Evolutionary conservation across 2,888 invertebrate species (phyloP).

Genomic region (Leptinotarsa haldemani): DNA sequence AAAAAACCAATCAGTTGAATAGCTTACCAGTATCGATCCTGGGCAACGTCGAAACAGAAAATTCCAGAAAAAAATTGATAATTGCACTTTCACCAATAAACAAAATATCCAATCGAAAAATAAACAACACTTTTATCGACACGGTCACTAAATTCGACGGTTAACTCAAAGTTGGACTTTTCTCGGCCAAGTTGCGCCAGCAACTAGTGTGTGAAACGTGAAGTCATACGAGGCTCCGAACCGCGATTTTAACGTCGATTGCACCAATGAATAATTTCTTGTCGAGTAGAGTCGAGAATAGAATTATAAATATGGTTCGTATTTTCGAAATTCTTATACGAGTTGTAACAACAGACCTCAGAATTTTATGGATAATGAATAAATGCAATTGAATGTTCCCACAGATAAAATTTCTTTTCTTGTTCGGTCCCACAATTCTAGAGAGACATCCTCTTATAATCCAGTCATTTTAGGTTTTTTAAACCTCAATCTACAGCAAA

Average conservation of each 20-base stretch:
- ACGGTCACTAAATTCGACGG: slow-evolving; percentile 10
- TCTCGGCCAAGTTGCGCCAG: slow-evolving; percentile 53
- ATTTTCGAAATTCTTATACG: too few relatives aligned
- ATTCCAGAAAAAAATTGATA: background rate
- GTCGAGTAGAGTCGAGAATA: too few relatives aligned
- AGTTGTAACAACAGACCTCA: too few relatives aligned
- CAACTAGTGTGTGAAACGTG: slow-evolving; percentile 58
- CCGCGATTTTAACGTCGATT: slow-evolving; percentile 40
- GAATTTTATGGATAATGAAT: too few relatives aligned
- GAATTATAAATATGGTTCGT: too few relatives aligned
- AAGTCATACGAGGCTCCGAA: slow-evolving; percentile 38
- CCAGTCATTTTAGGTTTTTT: too few relatives aligned
- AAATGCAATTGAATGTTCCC: too few relatives aligned
- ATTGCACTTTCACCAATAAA: slow-evolving; percentile 1
- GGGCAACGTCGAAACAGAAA: background rate
- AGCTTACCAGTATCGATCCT: slow-evolving; percentile 1
- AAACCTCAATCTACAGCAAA: too few relatives aligned
- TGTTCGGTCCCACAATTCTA: too few relatives aligned
- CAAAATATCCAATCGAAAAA: slow-evolving; percentile 12
- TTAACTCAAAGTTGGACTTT: slow-evolving; percentile 30
- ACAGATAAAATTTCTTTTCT: too few relatives aligned
- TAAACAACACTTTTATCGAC: slow-evolving; percentile 18
- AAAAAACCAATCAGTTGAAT: background rate
- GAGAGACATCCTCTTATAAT: too few relatives aligned
- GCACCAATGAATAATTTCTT: slow-evolving; percentile 38